Conservation (phyloP, 2,888 invertebrate genomes). For the Epirrhoe alternata region DNA sequence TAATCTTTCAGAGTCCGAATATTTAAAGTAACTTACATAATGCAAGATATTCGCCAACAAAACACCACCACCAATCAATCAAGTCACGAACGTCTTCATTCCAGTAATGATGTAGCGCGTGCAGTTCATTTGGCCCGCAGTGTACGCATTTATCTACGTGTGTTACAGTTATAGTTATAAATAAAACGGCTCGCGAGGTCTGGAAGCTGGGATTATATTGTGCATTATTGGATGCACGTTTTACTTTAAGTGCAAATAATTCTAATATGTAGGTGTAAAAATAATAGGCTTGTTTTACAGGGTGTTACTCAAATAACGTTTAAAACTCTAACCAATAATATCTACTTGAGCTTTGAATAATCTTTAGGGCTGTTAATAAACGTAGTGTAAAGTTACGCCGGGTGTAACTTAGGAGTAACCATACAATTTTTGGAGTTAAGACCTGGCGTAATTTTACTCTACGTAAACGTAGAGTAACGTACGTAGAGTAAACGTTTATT, state of each 20-base stretch:
- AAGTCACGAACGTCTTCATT: slow-evolving; percentile 55
- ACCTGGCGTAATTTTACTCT: too few species aligned
- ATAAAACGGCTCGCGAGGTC: slow-evolving; percentile 56
- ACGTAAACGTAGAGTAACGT: too few species aligned
- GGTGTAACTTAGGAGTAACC: too few species aligned
- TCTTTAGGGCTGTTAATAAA: too few species aligned
- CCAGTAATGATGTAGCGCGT: slow-evolving; percentile 45
- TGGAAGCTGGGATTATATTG: neutral
- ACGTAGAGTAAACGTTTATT: too few species aligned
- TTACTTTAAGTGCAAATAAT: neutral
- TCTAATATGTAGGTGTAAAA: too few species aligned
- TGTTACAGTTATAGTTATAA: slow-evolving; percentile 76
- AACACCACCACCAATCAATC: slow-evolving; percentile 38
- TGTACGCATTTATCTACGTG: slow-evolving; percentile 68
- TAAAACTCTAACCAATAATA: too few species aligned
- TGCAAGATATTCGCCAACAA: slow-evolving; percentile 3
- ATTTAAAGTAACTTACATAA: neutral
- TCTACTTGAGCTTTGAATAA: too few species aligned
- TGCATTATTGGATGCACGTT: neutral
- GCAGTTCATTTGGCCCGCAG: slow-evolving; percentile 50
- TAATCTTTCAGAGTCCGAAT: neutral
- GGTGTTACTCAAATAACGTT: too few species aligned
- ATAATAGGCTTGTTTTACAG: too few species aligned
- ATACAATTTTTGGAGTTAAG: too few species aligned
- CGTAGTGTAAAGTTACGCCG: too few species aligned